These are phyloP conservation scores for Tenthredo amoena DNA, from an alignment of 2,888 invertebrate species.

Conservation along the genomic window DNA sequence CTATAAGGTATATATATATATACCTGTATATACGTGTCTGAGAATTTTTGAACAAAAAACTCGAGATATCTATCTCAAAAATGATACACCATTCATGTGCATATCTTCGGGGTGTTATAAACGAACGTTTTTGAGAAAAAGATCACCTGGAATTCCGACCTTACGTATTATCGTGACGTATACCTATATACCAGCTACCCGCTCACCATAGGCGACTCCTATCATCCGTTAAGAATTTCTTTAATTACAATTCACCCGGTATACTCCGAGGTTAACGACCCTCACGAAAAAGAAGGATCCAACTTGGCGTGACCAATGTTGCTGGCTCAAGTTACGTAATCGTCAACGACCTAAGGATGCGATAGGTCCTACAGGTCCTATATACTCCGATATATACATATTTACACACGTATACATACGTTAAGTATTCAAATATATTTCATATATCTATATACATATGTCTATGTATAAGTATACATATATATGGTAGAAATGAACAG, in stretches of 20 bases:
- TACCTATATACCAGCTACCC: no score
- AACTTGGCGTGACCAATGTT: slow-evolving; percentile 49
- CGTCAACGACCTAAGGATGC: slow-evolving; percentile 45
- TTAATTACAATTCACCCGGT: slow-evolving; percentile 50
- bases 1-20: neutral
- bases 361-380: slow-evolving; percentile 44
- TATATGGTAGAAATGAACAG: neutral
- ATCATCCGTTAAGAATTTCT: slow-evolving; percentile 24
- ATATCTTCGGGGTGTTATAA: neutral
- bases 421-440: neutral
- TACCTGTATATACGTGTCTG: neutral
- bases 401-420: neutral
- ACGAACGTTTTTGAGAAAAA: neutral
- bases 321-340: slow-evolving; percentile 51
- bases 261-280: slow-evolving; percentile 40
- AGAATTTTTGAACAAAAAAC: neutral
- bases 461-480: neutral
- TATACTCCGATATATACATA: neutral
- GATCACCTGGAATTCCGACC: neutral
- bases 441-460: neutral
- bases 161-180: slow-evolving; percentile 1
- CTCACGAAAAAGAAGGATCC: slow-evolving; percentile 46
- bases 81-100: neutral
- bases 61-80: neutral
- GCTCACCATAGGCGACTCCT: neutral